Evolutionary conservation across 1,140 invertebrate genomes (phyloP).

Genomic region (Coenobita brevimanus): DNA sequence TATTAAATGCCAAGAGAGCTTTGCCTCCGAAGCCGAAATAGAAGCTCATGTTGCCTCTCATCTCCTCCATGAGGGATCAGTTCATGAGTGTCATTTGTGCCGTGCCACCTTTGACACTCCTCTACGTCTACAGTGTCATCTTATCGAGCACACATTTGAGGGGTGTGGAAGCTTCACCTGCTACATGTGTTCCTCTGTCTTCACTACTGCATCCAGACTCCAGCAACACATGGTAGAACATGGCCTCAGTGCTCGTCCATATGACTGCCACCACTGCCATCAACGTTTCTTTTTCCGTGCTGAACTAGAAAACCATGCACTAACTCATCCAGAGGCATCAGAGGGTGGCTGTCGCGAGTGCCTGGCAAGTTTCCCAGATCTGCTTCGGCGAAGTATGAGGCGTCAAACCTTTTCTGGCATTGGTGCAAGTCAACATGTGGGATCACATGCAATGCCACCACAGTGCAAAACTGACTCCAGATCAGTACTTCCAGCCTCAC

Average conservation of each 20-base stretch:
- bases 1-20: slow-evolving; percentile 82
- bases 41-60: slow-evolving; percentile 80
- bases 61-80: slow-evolving; percentile 76
- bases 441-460: background rate
- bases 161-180: slow-evolving; percentile 87
- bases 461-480: background rate
- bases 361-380: slow-evolving; percentile 56
- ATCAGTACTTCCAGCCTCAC: slow-evolving; percentile 23
- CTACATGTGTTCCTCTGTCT: slow-evolving; percentile 90
- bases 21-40: slow-evolving; percentile 80
- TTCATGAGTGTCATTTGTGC: slow-evolving; percentile 85
- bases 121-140: slow-evolving; percentile 88
- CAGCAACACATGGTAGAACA: slow-evolving; percentile 90
- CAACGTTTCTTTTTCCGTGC: slow-evolving; percentile 93
- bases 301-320: slow-evolving; percentile 89
- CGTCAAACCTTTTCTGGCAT: slow-evolving; percentile 27
- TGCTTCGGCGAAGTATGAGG: slow-evolving; percentile 40
- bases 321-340: slow-evolving; percentile 60
- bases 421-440: background rate
- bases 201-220: slow-evolving; percentile 85
- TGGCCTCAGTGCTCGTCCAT: slow-evolving; percentile 83
- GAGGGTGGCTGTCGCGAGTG: slow-evolving; percentile 65
- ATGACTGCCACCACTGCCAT: slow-evolving; percentile 87
- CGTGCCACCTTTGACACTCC: slow-evolving; percentile 81
- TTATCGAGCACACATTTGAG: slow-evolving; percentile 94